Conservation (phyloP, 2,797 vertebrate species). For the Megaceryle alcyon region DNA sequence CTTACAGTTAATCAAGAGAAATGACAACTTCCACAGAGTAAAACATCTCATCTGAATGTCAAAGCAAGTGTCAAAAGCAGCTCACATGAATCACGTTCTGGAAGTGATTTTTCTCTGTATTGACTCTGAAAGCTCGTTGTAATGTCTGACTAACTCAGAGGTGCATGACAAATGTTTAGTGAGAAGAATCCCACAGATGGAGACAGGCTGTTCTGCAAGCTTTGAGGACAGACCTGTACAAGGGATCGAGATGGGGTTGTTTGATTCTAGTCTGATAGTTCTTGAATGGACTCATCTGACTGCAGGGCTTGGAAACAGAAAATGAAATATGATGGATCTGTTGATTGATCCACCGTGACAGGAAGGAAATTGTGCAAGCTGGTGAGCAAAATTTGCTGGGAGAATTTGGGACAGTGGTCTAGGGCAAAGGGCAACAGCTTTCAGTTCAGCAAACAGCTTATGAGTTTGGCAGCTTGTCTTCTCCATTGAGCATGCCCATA, state of each 20-base stretch:
- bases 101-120: constrained; percentile 14
- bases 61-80: not conserved
- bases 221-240: not conserved
- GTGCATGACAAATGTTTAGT: not conserved
- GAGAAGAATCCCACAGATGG: not conserved
- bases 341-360: not conserved
- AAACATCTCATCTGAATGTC: not conserved
- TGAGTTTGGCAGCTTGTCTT: not conserved
- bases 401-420: not conserved
- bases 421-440: not conserved
- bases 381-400: not conserved
- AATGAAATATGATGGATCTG: not conserved
- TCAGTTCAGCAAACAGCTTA: not conserved
- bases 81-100: not conserved
- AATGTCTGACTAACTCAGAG: not conserved
- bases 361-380: not conserved
- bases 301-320: not conserved
- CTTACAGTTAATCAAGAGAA: not conserved
- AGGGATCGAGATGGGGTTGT: not conserved
- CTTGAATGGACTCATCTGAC: not conserved
- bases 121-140: not conserved
- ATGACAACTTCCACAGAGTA: not conserved
- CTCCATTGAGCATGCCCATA: not conserved
- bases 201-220: not conserved
- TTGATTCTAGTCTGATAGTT: not conserved